Percentiles rank a stretch among this genome's conserved stretches.
Conservation (phyloP, 2,113 vertebrate species). For the Chaenocephalus aceratus region DNA sequence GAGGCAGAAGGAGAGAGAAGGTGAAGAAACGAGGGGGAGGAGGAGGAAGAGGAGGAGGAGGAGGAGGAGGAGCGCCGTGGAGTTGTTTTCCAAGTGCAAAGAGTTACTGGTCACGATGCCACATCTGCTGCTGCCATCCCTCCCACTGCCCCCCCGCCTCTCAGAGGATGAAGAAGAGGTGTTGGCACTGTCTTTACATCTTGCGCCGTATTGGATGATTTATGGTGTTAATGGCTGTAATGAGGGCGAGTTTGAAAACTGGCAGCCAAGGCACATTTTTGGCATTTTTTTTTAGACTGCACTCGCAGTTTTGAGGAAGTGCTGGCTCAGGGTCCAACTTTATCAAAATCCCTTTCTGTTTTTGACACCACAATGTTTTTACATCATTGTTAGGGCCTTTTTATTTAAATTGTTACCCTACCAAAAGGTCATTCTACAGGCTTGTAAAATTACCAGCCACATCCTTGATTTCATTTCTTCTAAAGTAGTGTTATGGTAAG, state of each 20-base stretch:
- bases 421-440: too few species aligned
- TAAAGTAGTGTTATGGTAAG: too few species aligned
- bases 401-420: too few species aligned
- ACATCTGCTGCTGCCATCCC: conserved; percentile 51
- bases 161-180: conserved; percentile 24
- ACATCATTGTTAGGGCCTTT: neutral
- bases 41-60: conserved; percentile 38
- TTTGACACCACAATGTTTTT: neutral
- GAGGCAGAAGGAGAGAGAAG: conserved; percentile 55
- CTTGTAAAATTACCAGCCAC: too few species aligned
- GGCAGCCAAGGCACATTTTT: neutral
- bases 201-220: conserved; percentile 1
- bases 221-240: conserved; percentile 3
- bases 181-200: neutral
- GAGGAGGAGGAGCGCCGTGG: conserved; percentile 49
- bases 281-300: conserved; percentile 8
- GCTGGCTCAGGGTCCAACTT: neutral
- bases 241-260: neutral
- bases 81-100: conserved; percentile 64
- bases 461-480: too few species aligned
- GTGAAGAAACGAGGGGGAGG: conserved; percentile 51
- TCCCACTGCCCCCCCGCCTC: conserved; percentile 25
- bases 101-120: conserved; percentile 71
- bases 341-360: neutral
- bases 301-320: neutral